These are phyloP conservation scores for Platerodrilus igneus DNA, from an alignment of 2,888 invertebrate species.

Conservation along the genomic window DNA sequence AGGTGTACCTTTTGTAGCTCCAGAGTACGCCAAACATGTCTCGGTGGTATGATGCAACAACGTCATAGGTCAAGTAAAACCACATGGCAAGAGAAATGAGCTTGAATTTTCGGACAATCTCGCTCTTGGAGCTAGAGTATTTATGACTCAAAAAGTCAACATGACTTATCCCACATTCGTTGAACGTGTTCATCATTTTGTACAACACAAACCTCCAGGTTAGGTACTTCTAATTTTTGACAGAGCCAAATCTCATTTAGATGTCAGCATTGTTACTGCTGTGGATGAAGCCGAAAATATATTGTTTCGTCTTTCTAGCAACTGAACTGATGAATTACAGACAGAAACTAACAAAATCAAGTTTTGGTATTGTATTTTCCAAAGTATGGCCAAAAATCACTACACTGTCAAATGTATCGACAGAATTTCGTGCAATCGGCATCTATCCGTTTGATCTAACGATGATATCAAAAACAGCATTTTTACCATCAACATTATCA, in stretches of 20 bases:
- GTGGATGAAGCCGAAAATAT: constrained; percentile 37
- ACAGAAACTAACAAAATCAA: background rate
- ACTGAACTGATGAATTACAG: no score
- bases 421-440: background rate
- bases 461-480: no score
- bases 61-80: no score
- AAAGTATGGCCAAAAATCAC: background rate
- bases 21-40: no score
- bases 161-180: constrained; percentile 33
- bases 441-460: background rate
- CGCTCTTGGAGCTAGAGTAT: constrained; percentile 29
- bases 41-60: no score
- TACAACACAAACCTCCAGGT: no score
- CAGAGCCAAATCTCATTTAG: constrained; percentile 35
- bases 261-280: constrained; percentile 37
- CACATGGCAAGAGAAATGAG: constrained; percentile 32
- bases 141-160: no score
- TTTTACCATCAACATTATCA: no score
- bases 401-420: background rate
- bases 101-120: constrained; percentile 28
- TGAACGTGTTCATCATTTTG: constrained; percentile 35
- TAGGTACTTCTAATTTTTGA: no score
- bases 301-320: no score
- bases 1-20: no score
- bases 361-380: background rate